Evolutionary conservation across 92 coral and sea anemone genomes (phyloP).

Genomic region (Umimayanthus kanabou): DNA sequence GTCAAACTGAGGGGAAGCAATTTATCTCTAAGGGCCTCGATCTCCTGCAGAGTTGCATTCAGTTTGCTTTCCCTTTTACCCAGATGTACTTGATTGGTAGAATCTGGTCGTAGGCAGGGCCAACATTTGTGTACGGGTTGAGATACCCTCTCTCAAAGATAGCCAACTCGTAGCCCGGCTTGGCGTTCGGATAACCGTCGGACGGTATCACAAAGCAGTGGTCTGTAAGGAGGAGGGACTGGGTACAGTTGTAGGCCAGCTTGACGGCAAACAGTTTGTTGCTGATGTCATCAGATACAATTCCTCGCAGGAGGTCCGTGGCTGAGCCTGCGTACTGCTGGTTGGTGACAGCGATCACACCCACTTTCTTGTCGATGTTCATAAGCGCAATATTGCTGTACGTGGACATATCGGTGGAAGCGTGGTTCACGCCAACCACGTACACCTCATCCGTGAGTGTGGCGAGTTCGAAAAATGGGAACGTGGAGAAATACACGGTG

Average conservation of each 20-base stretch:
- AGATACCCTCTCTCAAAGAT: conserved; percentile 12
- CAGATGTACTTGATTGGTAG: conserved; percentile 3
- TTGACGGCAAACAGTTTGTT: conserved; percentile 6
- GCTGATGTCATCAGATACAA: background rate
- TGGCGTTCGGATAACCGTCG: background rate
- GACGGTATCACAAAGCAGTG: conserved; percentile 13
- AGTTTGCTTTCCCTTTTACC: background rate
- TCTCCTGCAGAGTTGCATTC: background rate
- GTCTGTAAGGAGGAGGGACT: background rate
- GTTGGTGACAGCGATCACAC: conserved; percentile 16
- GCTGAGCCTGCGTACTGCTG: conserved; percentile 24
- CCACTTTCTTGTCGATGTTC: background rate
- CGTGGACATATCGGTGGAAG: background rate
- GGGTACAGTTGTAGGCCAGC: conserved; percentile 1
- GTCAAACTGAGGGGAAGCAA: background rate
- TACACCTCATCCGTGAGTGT: conserved; percentile 8
- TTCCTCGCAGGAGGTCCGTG: background rate
- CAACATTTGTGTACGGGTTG: background rate
- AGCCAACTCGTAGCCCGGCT: background rate
- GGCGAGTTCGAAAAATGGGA: background rate
- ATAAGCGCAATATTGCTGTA: conserved; percentile 22
- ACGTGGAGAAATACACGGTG: conserved; percentile 3
- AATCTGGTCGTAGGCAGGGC: conserved; percentile 1
- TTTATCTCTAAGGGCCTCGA: too few species aligned
- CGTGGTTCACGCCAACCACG: conserved; percentile 7